Conservation (phyloP, 2,888 invertebrate genomes). For the Stenolophus ochropezus region DNA sequence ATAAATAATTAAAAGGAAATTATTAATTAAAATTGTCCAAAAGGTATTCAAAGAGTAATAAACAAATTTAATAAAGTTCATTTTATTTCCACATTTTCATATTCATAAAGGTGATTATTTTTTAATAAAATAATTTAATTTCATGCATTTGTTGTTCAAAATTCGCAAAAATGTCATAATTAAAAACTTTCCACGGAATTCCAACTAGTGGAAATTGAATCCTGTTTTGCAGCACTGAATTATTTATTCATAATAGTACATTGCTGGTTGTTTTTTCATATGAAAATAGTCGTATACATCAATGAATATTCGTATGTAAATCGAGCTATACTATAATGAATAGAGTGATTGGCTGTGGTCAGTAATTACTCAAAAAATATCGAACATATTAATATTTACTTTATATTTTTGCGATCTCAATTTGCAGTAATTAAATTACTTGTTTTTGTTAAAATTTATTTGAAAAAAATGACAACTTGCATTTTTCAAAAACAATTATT, state of each 20-base stretch:
- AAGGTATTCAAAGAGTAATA: neutral
- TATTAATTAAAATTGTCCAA: neutral
- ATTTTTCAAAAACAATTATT: no score
- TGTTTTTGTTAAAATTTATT: no score
- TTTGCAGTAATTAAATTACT: no score
- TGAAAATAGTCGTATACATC: no score
- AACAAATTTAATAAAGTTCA: neutral
- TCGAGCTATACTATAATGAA: no score
- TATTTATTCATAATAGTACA: neutral
- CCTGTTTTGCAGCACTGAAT: neutral
- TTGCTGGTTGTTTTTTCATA: no score
- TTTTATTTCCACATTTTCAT: conserved; percentile 4
- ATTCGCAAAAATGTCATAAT: neutral
- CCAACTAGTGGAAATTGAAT: neutral
- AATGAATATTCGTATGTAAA: no score
- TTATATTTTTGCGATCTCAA: no score
- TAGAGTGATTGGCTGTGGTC: no score
- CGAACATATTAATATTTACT: no score
- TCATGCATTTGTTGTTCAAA: neutral
- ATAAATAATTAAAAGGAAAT: neutral
- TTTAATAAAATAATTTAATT: neutral
- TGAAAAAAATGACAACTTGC: no score
- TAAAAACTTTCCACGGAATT: neutral
- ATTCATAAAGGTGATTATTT: neutral
- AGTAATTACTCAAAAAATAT: no score